Conservation (phyloP, 2,113 vertebrate species). For the Neolamprologus tretocephalus region DNA sequence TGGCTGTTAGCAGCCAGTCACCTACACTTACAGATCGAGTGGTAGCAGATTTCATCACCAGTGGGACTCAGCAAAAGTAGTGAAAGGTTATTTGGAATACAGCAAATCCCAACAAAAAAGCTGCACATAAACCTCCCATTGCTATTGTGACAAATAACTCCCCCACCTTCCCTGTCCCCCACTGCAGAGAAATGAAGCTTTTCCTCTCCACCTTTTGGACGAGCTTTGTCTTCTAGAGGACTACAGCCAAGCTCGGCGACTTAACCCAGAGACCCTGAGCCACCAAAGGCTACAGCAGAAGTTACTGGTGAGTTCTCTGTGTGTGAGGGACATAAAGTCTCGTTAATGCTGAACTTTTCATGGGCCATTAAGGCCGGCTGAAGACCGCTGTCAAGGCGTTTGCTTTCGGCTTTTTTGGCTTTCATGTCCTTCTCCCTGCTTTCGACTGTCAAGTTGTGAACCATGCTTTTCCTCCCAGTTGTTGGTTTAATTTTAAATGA, state of each 20-base stretch:
- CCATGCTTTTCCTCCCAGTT: constrained; percentile 22
- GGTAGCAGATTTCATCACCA: neutral
- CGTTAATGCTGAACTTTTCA: neutral
- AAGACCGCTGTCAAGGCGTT: neutral
- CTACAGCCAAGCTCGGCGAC: constrained; percentile 12
- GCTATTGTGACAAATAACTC: neutral
- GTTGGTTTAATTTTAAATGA: constrained; percentile 28
- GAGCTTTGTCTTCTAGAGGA: constrained; percentile 55
- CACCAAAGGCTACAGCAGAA: constrained; percentile 46
- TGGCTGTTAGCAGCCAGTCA: neutral
- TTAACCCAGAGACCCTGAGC: constrained; percentile 48
- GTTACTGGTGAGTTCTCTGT: constrained; percentile 67
- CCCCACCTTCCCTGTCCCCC: neutral
- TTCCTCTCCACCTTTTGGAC: constrained; percentile 50
- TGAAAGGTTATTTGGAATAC: neutral
- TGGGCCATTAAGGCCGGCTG: neutral
- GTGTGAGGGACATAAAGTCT: neutral
- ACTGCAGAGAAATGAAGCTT: constrained; percentile 71
- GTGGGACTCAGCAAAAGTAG: neutral
- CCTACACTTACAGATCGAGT: neutral
- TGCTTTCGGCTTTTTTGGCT: neutral
- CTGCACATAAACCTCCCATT: neutral
- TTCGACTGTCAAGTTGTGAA: constrained; percentile 18
- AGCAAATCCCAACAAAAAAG: neutral
- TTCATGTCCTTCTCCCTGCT: constrained; percentile 5